Conservation (phyloP, 2,888 invertebrate genomes). For the Nesidiocoris tenuis region DNA sequence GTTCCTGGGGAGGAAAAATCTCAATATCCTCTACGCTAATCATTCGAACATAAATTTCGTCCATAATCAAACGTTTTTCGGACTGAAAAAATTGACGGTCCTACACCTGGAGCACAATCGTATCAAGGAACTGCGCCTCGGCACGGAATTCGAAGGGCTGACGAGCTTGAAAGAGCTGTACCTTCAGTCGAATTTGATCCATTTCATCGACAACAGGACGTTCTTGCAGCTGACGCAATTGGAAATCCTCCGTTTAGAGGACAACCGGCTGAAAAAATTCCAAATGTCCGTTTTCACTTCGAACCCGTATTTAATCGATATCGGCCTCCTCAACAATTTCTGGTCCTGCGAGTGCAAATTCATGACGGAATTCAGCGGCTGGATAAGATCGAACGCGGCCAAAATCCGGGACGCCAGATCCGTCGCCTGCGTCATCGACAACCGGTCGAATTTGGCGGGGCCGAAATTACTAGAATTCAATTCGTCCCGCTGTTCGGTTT, state of each 20-base stretch:
- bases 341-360: conserved; percentile 92
- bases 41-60: conserved; percentile 81
- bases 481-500: conserved; percentile 68
- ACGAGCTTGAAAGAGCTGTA: conserved; percentile 82
- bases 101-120: conserved; percentile 86
- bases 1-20: conserved; percentile 87
- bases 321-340: conserved; percentile 78
- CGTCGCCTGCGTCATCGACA: conserved; percentile 74
- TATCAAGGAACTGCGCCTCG: conserved; percentile 72
- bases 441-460: conserved; percentile 68
- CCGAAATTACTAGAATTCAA: conserved; percentile 72
- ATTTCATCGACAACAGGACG: conserved; percentile 80
- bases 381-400: conserved; percentile 74
- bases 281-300: conserved; percentile 81
- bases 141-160: conserved; percentile 78
- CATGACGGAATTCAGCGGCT: conserved; percentile 73
- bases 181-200: conserved; percentile 80
- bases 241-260: conserved; percentile 80
- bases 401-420: conserved; percentile 77
- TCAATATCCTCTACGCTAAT: conserved; percentile 83
- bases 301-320: conserved; percentile 84
- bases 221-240: conserved; percentile 77
- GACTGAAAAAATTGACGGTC: conserved; percentile 72
- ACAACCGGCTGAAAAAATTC: conserved; percentile 77
- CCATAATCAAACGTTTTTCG: conserved; percentile 88